phyloP scores from a whole-genome alignment of 2,797 vertebrate genomes.

The Pempheris klunzingeri region DNA sequence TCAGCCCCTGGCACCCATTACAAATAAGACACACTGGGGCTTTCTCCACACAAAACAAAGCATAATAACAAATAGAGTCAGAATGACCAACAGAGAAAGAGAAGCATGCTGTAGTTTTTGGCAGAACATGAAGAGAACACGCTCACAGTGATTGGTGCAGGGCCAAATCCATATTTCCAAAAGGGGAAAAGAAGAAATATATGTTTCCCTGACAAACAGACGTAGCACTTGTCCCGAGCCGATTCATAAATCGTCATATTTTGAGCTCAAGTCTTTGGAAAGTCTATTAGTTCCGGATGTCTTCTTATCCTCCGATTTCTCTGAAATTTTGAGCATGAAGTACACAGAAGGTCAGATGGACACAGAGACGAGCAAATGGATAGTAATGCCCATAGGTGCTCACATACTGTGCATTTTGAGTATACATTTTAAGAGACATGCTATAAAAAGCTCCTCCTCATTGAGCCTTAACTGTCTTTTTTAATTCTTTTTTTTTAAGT shows the following conservation, averaged over 20 bases:
- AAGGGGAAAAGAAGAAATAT: conserved; percentile 75
- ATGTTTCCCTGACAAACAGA: conserved; percentile 77
- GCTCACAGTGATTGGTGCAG: conserved; percentile 70
- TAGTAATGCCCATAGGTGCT: conserved; percentile 12
- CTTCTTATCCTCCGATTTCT: conserved; percentile 69
- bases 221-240: conserved; percentile 67
- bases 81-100: conserved; percentile 65
- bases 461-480: background rate
- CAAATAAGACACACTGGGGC: conserved; percentile 75
- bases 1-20: conserved; percentile 77
- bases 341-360: conserved; percentile 49
- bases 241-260: conserved; percentile 80
- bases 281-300: conserved; percentile 78
- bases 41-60: conserved; percentile 78
- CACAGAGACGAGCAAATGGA: conserved; percentile 17
- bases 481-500: background rate
- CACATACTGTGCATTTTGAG: background rate
- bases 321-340: conserved; percentile 62
- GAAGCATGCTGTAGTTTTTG: conserved; percentile 77
- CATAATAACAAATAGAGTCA: conserved; percentile 78
- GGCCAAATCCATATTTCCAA: conserved; percentile 78
- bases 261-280: conserved; percentile 73
- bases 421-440: background rate
- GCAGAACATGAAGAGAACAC: conserved; percentile 76
- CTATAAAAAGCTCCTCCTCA: background rate